Evolutionary conservation across 1,140 invertebrate species (phyloP), one percentile per base, ranked within the genome.

Genomic region (Tyrophagus putrescentiae): DNA sequence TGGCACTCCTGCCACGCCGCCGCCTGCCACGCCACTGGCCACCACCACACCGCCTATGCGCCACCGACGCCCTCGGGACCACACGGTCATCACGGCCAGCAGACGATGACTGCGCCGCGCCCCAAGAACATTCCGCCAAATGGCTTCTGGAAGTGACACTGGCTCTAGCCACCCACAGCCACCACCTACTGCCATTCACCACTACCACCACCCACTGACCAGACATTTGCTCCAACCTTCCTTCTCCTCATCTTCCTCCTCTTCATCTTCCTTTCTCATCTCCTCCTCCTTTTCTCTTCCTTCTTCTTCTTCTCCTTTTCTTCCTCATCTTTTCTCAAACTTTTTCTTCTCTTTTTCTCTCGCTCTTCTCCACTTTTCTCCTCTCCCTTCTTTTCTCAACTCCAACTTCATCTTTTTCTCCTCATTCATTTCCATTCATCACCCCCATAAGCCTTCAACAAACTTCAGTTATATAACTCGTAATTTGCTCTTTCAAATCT

Each of bases 1-100:
- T 67, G 67, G 65, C 67, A 68, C 33, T 64, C 67, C 9, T 68
- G 67, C 33, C 67, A 68, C 36, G 64, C 67, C 5, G 62, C 65
- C 9, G 62, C 65, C 5, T 68, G 67, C 53, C 65, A 68, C 44
- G 52, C 67, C 13, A 63, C 64, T 29, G 58, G 62, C 4, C 62
- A 64, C 61, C 67, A 66, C 42, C 66, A 64, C 45, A 52, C 21
- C 21, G 21, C 23, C 11, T 60, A 60, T 34, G 33, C 62, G 34
- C 57, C 57, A 34, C 39, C 48, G 62, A 65, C 58, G 53, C 57
- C 57, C 13, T 59, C 60, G 7, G 33, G 58, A 16, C 66, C 65
- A 33, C 57, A 61, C 31, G 33, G 57, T 48, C 13, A 53, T 33
- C 52, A 54, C 27, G 31, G 39, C 11, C 52, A 21, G 33, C 31